Conservation (phyloP, 2,888 invertebrate species). For the Hemaris fuciformis region DNA sequence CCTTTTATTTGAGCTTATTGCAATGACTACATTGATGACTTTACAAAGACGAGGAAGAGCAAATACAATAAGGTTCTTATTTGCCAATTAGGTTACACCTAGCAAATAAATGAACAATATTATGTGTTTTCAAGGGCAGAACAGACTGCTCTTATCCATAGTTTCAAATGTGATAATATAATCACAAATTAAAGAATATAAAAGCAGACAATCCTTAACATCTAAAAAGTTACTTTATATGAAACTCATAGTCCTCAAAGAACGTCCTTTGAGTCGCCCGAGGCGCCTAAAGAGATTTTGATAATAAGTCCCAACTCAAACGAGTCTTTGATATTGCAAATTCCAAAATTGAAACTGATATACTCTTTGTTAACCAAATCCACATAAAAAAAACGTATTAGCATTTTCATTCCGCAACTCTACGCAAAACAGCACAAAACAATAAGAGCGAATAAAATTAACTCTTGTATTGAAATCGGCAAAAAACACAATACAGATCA, state of each 20-base stretch:
- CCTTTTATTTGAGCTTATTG: too few species aligned
- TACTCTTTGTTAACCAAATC: not conserved
- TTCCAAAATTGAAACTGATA: not conserved
- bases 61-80: too few species aligned
- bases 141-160: too few species aligned
- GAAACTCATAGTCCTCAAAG: not conserved
- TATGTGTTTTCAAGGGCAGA: too few species aligned
- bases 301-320: not conserved
- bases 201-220: not conserved
- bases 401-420: not conserved
- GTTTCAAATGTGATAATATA: too few species aligned
- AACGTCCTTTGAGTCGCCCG: not conserved
- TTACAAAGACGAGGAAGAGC: too few species aligned
- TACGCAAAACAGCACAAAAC: not conserved
- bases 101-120: too few species aligned
- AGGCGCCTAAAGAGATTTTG: not conserved
- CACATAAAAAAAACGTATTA: not conserved
- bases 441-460: conserved; percentile 2
- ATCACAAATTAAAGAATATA: not conserved
- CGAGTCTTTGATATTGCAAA: not conserved
- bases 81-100: too few species aligned
- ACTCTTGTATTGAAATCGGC: not conserved
- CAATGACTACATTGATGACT: too few species aligned
- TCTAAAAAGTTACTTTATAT: not conserved
- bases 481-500: conserved; percentile 2